These are phyloP conservation scores for Sycophila texana DNA, from an alignment of 2,888 invertebrate species.

Conservation along the genomic window DNA sequence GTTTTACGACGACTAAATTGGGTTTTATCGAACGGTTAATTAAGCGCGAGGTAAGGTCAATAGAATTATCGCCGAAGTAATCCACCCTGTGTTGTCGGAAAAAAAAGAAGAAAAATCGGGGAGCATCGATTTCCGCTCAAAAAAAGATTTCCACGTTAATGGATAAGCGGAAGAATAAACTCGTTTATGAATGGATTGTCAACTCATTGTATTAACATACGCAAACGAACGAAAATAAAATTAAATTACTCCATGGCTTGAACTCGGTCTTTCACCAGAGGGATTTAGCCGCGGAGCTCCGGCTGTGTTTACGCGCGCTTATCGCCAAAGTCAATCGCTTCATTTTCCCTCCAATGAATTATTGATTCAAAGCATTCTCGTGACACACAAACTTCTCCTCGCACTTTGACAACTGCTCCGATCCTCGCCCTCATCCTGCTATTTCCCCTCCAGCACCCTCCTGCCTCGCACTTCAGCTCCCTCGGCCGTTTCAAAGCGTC, in stretches of 20 bases:
- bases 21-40: no score
- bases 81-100: neutral
- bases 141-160: neutral
- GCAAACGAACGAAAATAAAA: slow-evolving; percentile 9
- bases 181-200: neutral
- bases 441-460: neutral
- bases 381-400: slow-evolving; percentile 12
- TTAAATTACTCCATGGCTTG: slow-evolving; percentile 13
- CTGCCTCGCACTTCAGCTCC: neutral
- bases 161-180: neutral
- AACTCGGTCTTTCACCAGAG: slow-evolving; percentile 10
- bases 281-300: slow-evolving; percentile 13
- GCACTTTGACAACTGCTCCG: neutral
- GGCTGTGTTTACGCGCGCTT: slow-evolving; percentile 34
- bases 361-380: slow-evolving; percentile 38
- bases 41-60: no score
- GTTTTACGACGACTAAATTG: no score
- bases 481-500: neutral
- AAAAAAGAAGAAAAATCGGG: neutral
- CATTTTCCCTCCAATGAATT: slow-evolving; percentile 41
- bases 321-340: slow-evolving; percentile 45
- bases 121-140: neutral
- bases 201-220: slow-evolving; percentile 3
- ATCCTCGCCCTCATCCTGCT: neutral
- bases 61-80: neutral